Evolutionary conservation across 2,888 invertebrate genomes (phyloP).

Genomic region (Muschampia plurimacula): DNA sequence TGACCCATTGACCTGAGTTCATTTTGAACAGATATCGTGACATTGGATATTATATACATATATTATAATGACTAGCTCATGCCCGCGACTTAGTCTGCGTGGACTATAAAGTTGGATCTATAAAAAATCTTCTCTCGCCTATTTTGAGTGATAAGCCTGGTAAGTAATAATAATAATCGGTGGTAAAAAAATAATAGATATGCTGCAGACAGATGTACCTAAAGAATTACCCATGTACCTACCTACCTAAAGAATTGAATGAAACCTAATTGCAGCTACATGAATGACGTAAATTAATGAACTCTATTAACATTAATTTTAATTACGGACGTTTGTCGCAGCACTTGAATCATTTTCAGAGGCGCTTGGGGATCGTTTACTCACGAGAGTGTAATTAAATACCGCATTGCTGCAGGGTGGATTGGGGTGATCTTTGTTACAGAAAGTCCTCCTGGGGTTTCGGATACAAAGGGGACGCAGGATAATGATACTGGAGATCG

Average conservation of each 20-base stretch:
- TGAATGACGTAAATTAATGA: constrained; percentile 37
- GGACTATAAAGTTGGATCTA: too few relatives aligned
- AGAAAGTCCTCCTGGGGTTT: constrained; percentile 43
- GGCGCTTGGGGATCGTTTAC: constrained; percentile 38
- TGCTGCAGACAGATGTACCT: background rate
- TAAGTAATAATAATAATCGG: background rate
- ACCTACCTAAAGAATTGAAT: background rate
- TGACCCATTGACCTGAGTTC: too few relatives aligned
- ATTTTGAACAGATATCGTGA: too few relatives aligned
- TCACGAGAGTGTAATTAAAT: constrained; percentile 74
- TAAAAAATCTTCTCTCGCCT: too few relatives aligned
- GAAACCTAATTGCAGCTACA: background rate
- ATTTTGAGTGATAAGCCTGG: too few relatives aligned
- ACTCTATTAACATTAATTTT: constrained; percentile 46
- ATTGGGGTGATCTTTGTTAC: constrained; percentile 50
- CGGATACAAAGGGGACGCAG: constrained; percentile 54
- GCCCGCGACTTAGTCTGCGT: too few relatives aligned
- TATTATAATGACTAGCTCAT: too few relatives aligned
- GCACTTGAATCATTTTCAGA: constrained; percentile 52
- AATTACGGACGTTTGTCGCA: constrained; percentile 41
- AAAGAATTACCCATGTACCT: background rate
- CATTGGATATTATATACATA: too few relatives aligned
- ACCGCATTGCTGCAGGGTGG: constrained; percentile 52
- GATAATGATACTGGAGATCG: background rate
- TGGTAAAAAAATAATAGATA: background rate